Base-by-base conservation (phyloP, 1,140 invertebrate genomes). In the Caenorhabditis inopinata region DNA sequence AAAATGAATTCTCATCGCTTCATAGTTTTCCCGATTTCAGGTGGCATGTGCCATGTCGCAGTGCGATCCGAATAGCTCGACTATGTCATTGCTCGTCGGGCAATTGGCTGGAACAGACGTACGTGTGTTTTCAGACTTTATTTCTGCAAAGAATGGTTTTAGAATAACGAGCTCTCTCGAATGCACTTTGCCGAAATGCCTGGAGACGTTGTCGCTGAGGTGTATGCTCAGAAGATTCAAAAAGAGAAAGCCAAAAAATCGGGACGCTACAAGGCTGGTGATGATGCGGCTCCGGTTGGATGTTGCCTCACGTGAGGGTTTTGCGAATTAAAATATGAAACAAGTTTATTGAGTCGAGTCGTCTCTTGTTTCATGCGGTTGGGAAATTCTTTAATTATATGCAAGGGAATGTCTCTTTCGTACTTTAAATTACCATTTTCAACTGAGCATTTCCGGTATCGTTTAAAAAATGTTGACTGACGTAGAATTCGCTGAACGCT, bases 1-100 rank as follows among this genome's bases (percentile, higher is more conserved):
- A n/a, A n/a, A 42, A 7, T 42, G 14, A 7, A 42, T 42, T 14
- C 38, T 42, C 38, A 42, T 42, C 27, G 38, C 45, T 74, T 74
- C 29, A 79, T 45, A 75, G 76, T 42, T 53, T 51, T 78, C 18
- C 45, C 58, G 42, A n/a, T 79, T 80, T 29, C 45, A 81, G 80
- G 76, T 81, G 42, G 78, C 80, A 35, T 77, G 74, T 21, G 80
- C 80, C 38, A 46, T 81, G 49, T 81, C 80, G 4, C 80, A 75
- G 27, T 81, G 76, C 48, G 80, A 81, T 23, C 80, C 80, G 1
- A 81, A 81, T 42, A 68, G 51, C 51, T 78, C 74, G 21, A 81
- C 80, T 35, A 77, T 81, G 80, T 53, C 74, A 14, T 48, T 81
- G 6, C 45, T 81, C 12, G 80, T 81, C 48, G 80, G 78, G n/a